phyloP scores from a whole-genome alignment of 2,888 invertebrate species.

The Drosophila tanythrix region DNA sequence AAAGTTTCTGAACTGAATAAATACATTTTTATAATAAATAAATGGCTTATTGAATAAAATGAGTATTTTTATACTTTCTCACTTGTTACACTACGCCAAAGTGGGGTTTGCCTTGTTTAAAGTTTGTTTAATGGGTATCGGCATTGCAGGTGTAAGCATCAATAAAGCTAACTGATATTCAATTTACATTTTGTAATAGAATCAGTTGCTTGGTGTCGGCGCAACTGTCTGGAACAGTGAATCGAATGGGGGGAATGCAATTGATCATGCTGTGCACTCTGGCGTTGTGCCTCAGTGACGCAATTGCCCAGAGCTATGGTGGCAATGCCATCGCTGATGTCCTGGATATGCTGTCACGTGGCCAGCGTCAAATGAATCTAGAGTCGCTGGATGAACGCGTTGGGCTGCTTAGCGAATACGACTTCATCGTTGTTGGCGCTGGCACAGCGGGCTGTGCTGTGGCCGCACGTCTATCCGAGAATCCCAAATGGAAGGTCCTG shows the following conservation, averaged over 20 bases:
- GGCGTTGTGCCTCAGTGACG: neutral
- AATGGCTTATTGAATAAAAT: too few relatives aligned
- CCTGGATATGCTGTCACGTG: slow-evolving; percentile 73
- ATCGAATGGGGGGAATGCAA: slow-evolving; percentile 6
- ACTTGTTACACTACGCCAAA: too few relatives aligned
- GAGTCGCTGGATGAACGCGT: slow-evolving; percentile 71
- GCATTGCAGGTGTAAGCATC: neutral
- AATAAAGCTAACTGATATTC: neutral
- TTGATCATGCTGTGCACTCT: slow-evolving; percentile 6
- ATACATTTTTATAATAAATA: too few relatives aligned
- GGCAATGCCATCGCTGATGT: slow-evolving; percentile 43
- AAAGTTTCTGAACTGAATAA: too few relatives aligned
- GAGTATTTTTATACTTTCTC: too few relatives aligned
- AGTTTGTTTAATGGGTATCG: neutral
- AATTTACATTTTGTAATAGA: slow-evolving; percentile 14
- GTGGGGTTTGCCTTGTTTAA: too few relatives aligned
- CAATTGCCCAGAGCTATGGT: slow-evolving; percentile 27
- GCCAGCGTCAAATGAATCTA: slow-evolving; percentile 70
- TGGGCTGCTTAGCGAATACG: slow-evolving; percentile 86
- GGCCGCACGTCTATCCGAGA: slow-evolving; percentile 90
- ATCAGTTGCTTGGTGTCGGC: slow-evolving; percentile 26
- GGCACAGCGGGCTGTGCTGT: slow-evolving; percentile 92
- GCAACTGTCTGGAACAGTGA: slow-evolving; percentile 1
- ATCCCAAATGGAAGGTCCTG: slow-evolving; percentile 87
- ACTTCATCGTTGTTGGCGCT: slow-evolving; percentile 92